Evolutionary conservation across 2,797 vertebrate genomes (phyloP).

Genomic region (Xenentodon cancila): DNA sequence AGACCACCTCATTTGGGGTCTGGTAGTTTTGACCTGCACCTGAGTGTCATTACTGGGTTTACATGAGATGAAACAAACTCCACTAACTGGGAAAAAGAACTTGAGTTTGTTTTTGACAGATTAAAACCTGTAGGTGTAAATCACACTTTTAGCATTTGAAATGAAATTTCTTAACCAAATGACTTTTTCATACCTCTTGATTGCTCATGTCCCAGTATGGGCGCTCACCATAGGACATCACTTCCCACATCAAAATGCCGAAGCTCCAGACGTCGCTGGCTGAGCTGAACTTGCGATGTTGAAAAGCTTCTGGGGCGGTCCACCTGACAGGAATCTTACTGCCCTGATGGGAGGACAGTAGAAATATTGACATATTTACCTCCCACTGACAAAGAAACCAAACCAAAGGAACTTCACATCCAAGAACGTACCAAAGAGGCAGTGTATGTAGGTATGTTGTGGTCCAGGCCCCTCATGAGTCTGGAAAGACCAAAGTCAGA

Average conservation of each 20-base stretch:
- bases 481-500: constrained; percentile 94
- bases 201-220: constrained; percentile 90
- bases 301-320: constrained; percentile 86
- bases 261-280: constrained; percentile 87
- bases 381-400: constrained; percentile 2
- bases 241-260: constrained; percentile 87
- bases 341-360: constrained; percentile 69
- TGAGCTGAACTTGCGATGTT: constrained; percentile 87
- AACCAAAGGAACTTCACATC: background rate
- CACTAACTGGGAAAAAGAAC: no score
- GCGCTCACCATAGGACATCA: constrained; percentile 87
- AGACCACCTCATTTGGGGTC: no score
- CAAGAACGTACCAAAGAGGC: constrained; percentile 79
- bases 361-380: background rate
- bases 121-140: no score
- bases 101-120: no score
- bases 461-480: constrained; percentile 89
- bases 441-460: constrained; percentile 86
- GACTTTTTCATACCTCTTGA: constrained; percentile 76
- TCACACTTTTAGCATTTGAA: no score
- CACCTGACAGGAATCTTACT: constrained; percentile 86
- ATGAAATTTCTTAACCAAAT: no score
- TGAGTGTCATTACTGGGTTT: no score
- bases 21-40: no score
- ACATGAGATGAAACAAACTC: no score